phyloP scores from a whole-genome alignment of 2,888 invertebrate species.

The Eremobia ochroleuca region DNA sequence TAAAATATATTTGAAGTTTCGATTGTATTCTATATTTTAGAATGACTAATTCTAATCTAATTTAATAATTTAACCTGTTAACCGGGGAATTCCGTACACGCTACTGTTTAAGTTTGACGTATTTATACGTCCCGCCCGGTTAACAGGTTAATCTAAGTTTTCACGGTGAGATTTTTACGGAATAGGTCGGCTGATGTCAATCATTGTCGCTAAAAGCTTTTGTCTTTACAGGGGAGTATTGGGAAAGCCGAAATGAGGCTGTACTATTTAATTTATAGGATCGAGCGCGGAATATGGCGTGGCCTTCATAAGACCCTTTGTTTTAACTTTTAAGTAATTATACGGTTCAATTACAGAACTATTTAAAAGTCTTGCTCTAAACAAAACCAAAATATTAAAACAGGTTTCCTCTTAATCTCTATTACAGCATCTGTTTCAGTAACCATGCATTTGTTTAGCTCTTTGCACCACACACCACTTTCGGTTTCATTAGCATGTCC shows the following conservation, averaged over 20 bases:
- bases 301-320: neutral
- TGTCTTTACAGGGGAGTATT: neutral
- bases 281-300: neutral
- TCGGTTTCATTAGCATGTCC: conserved; percentile 78
- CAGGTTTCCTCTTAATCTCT: neutral
- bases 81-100: too few species aligned
- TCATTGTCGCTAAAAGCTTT: neutral
- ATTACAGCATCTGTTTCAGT: conserved; percentile 12
- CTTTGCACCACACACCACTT: conserved; percentile 72
- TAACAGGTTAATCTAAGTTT: neutral
- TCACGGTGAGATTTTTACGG: neutral
- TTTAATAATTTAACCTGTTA: too few species aligned
- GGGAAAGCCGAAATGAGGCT: neutral
- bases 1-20: too few species aligned
- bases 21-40: too few species aligned
- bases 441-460: conserved; percentile 50
- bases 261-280: neutral
- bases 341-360: neutral
- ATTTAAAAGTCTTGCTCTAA: neutral
- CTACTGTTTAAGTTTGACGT: too few species aligned
- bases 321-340: neutral
- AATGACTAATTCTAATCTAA: too few species aligned
- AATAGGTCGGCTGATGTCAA: neutral
- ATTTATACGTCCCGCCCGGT: too few species aligned
- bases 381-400: neutral